Evolutionary conservation across 2,113 vertebrate species (phyloP).

Genomic region (Calonectris borealis): DNA sequence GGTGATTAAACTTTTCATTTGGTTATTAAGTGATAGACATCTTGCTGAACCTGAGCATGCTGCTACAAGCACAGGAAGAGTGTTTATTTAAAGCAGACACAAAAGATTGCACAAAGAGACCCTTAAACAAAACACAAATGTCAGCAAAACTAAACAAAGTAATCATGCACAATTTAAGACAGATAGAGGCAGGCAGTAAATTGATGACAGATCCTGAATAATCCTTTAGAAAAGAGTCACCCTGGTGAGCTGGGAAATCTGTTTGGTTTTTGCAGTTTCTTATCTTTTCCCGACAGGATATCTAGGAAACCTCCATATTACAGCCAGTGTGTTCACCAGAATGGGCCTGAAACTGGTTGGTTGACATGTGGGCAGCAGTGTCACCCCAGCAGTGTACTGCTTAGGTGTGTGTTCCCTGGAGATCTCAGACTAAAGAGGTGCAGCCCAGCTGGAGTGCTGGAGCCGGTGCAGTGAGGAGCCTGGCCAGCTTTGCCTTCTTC

Average conservation of each 20-base stretch:
- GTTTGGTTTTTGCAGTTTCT: slow-evolving; percentile 13
- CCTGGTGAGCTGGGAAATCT: neutral
- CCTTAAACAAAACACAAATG: slow-evolving; percentile 41
- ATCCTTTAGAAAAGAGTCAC: slow-evolving; percentile 19
- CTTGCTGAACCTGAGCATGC: slow-evolving; percentile 56
- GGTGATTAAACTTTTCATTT: slow-evolving; percentile 72
- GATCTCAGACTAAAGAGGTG: neutral
- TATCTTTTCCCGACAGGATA: neutral
- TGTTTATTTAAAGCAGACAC: slow-evolving; percentile 45
- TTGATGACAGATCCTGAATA: slow-evolving; percentile 27
- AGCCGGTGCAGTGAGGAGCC: rapidly evolving
- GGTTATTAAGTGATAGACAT: slow-evolving; percentile 70
- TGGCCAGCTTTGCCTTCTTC: neutral
- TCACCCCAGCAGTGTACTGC: neutral
- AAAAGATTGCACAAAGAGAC: slow-evolving; percentile 46
- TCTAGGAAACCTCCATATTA: neutral
- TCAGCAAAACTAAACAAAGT: slow-evolving; percentile 58
- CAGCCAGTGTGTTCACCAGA: rapidly evolving
- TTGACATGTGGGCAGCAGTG: neutral
- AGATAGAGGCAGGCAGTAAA: slow-evolving; percentile 23
- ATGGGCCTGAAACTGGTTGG: neutral
- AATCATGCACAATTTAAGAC: slow-evolving; percentile 29
- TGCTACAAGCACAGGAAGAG: slow-evolving; percentile 43
- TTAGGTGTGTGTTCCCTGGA: neutral
- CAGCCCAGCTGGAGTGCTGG: neutral